Base-by-base conservation (phyloP, 1,140 invertebrate genomes). In the Trichoplusia ni region DNA sequence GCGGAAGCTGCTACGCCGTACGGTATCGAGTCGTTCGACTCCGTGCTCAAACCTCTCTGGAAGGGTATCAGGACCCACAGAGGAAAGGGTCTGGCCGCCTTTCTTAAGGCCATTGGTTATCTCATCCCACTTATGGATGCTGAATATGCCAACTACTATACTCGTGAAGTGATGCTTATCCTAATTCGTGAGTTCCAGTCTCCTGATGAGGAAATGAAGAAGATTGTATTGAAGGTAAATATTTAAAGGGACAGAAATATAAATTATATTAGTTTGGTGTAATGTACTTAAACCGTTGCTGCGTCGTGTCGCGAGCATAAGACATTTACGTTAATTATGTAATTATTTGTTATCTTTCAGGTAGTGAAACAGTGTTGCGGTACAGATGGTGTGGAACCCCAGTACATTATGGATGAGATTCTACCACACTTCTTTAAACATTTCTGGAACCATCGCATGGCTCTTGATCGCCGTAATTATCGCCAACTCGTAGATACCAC, bases 121-220 rank as follows among this genome's bases (percentile, higher is more conserved):
- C 92, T 99, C 9, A 99, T 99, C 69, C 99, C 99, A 0, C 92
- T 99, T 44, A 99, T 99, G 99, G 99, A 99, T 82, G 98, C 99
- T 49, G 99, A 99, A 90, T 99, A 99, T 83, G 99, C 99, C 1
- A 99, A 99, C 88, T 99, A 99, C 89, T 99, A 99, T 86, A 99
- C 99, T 9, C 94, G 98, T 69, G 99, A 99, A 95, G 99, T 99
- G 77, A 99, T 99, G 99, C 93, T 99, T 81, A 99, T 99, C 90
- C 92, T 99, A 4, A 99, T 99, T 80, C 94, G 99, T 90, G 99
- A 99, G 91, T 99, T 99, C 87, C 98, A 99, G 87, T 99, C 98
- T 40, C 99, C 99, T 1, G 99, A 99, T 91, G 99, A 99, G 91
- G 99, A 99, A 93, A 99, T 99, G 99, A 99, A 99, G 86, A 99